Percentiles rank a stretch among this genome's conserved stretches.
Evolutionary conservation across 2,113 vertebrate genomes (phyloP).

Genomic region (Chamaetylas fuelleborni): DNA sequence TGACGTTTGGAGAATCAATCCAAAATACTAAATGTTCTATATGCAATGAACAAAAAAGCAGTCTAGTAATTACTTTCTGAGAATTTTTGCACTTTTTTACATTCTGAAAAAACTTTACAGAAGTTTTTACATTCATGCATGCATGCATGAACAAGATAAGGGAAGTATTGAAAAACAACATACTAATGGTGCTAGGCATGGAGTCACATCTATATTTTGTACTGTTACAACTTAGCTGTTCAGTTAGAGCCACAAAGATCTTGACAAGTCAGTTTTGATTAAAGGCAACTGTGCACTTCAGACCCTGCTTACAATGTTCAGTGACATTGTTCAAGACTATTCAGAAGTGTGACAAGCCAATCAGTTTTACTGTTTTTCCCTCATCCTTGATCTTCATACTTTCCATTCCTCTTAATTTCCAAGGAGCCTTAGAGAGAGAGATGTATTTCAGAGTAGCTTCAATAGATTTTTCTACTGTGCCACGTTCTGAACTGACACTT

Average conservation of each 20-base stretch:
- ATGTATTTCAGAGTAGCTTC: neutral
- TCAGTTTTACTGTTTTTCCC: neutral
- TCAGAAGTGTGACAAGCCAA: neutral
- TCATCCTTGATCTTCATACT: neutral
- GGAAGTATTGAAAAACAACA: neutral
- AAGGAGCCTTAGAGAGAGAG: neutral
- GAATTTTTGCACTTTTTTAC: neutral
- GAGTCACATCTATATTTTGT: neutral
- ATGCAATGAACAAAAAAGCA: neutral
- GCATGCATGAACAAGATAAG: neutral
- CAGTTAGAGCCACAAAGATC: neutral
- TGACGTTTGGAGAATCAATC: neutral
- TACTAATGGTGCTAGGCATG: rapidly evolving
- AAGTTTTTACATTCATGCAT: neutral
- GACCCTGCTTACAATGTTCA: neutral
- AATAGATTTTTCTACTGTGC: neutral
- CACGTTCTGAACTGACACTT: neutral
- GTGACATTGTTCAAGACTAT: neutral
- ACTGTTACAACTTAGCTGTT: neutral
- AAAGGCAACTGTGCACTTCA: neutral
- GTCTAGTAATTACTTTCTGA: neutral
- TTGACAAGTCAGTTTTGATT: neutral
- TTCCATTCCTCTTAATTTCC: conserved; percentile 2
- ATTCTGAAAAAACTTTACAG: neutral
- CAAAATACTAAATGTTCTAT: neutral